phyloP scores from a whole-genome alignment of 2,113 vertebrate genomes.

The Oreochromis tanganicae region DNA sequence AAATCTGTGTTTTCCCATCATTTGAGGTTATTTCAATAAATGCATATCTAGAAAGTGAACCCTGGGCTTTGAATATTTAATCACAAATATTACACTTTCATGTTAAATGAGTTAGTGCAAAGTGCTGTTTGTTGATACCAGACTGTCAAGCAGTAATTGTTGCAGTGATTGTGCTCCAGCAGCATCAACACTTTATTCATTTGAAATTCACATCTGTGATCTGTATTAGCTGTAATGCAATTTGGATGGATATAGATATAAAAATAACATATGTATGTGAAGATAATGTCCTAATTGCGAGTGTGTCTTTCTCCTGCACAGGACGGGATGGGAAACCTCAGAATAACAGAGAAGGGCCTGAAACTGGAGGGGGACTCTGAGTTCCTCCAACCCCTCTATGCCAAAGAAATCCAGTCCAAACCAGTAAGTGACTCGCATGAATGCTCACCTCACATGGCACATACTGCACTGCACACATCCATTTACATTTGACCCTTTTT shows the following conservation, averaged over 20 bases:
- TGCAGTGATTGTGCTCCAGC: neutral
- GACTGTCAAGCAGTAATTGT: neutral
- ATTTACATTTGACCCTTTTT: neutral
- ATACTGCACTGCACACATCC: neutral
- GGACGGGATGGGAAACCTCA: constrained; percentile 98
- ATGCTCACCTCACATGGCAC: neutral
- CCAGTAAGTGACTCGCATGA: constrained; percentile 80
- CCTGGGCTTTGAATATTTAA: neutral
- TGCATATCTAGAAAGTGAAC: neutral
- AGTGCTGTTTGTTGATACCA: neutral
- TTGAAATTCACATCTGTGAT: neutral
- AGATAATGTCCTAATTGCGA: neutral
- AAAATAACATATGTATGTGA: neutral
- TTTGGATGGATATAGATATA: neutral
- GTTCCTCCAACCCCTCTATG: constrained; percentile 97
- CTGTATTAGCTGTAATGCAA: neutral
- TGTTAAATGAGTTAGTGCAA: neutral
- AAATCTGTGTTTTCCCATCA: neutral
- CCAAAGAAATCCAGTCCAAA: constrained; percentile 99
- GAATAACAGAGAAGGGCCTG: constrained; percentile 96
- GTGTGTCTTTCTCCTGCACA: constrained; percentile 47
- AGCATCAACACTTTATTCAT: neutral
- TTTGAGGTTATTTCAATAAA: neutral
- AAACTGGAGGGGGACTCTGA: constrained; percentile 96
- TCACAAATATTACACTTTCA: neutral